These are phyloP conservation scores for Triplophysa rosa DNA, from an alignment of 2,113 vertebrate species.

Conservation along the genomic window DNA sequence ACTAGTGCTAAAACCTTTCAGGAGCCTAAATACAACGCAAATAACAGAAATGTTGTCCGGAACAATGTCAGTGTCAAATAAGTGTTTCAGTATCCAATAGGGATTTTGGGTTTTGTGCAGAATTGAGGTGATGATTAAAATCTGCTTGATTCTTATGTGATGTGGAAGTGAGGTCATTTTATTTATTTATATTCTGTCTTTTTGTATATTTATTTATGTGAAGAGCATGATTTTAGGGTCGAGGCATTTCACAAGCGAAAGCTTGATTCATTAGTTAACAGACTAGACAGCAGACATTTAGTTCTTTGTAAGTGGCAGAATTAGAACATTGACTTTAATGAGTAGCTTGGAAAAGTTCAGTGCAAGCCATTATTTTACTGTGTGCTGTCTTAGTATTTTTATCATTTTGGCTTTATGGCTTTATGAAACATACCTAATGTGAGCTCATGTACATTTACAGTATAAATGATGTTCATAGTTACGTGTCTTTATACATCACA, in stretches of 20 bases:
- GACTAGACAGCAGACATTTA: background rate
- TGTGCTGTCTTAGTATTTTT: background rate
- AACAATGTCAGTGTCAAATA: slow-evolving; percentile 14
- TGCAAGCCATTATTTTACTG: background rate
- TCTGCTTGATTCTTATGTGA: slow-evolving; percentile 25
- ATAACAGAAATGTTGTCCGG: slow-evolving; percentile 4
- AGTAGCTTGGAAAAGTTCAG: background rate
- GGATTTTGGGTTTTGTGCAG: slow-evolving; percentile 16
- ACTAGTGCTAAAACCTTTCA: slow-evolving; percentile 48
- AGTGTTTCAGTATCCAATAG: slow-evolving; percentile 28
- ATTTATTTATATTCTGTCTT: background rate
- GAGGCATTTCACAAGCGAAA: background rate
- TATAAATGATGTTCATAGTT: slow-evolving; percentile 3
- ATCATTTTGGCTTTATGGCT: background rate
- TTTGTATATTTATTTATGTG: background rate
- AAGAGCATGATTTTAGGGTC: background rate
- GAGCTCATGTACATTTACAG: slow-evolving; percentile 2
- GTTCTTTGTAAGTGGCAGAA: background rate
- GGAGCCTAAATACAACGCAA: slow-evolving; percentile 16
- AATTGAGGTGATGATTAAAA: slow-evolving; percentile 40
- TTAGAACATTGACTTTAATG: background rate
- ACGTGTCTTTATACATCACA: background rate
- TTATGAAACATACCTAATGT: background rate
- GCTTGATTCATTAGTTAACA: background rate
- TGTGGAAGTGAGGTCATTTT: slow-evolving; percentile 19